phyloP scores from a whole-genome alignment of 2,113 vertebrate genomes.

The Lepisosteus osseus region DNA sequence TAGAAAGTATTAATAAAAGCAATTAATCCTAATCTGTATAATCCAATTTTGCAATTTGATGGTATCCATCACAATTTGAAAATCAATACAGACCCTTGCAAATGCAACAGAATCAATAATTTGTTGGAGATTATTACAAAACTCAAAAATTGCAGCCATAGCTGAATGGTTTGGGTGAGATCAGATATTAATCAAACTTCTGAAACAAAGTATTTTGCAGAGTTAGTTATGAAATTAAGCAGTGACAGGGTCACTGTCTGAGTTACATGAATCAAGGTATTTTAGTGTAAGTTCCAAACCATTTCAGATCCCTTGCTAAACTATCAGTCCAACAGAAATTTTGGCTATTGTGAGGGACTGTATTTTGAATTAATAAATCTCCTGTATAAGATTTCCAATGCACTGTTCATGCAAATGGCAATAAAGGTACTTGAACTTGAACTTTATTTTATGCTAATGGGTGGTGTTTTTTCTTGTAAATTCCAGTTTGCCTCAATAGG shows the following conservation, averaged over 20 bases:
- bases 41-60: conserved; percentile 31
- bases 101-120: conserved; percentile 50
- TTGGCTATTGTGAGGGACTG: not conserved
- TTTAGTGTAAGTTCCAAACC: not conserved
- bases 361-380: no score
- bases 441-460: no score
- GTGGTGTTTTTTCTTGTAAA: no score
- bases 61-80: conserved; percentile 41
- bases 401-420: no score
- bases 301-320: not conserved
- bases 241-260: not conserved
- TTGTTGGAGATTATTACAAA: conserved; percentile 47
- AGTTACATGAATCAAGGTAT: not conserved
- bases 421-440: no score
- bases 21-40: conserved; percentile 54
- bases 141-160: conserved; percentile 4
- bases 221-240: not conserved
- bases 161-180: not conserved
- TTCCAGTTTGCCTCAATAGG: no score
- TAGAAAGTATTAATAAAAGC: conserved; percentile 53
- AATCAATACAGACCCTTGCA: conserved; percentile 35
- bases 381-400: no score
- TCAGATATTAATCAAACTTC: conserved; percentile 3
- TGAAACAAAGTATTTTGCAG: conserved; percentile 1
- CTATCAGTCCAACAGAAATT: not conserved